These are phyloP conservation scores for Oithona nana DNA, from an alignment of 2,888 invertebrate species.

Conservation along the genomic window DNA sequence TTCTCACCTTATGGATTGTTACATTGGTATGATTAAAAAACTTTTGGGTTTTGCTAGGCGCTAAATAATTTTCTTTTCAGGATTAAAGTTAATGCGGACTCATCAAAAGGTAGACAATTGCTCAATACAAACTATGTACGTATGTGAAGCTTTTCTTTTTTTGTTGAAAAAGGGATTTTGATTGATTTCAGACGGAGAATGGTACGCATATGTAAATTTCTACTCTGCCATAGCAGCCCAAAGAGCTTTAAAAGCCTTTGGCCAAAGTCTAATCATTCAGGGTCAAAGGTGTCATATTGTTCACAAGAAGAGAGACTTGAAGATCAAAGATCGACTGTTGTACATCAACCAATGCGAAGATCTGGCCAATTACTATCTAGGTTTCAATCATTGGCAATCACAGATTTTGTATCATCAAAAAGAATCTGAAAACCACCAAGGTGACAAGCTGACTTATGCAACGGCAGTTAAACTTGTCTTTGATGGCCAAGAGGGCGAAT, in stretches of 20 bases:
- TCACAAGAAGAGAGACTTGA: neutral
- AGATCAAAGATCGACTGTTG: neutral
- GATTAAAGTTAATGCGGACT: neutral
- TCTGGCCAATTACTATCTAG: slow-evolving; percentile 9
- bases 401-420: slow-evolving; percentile 1
- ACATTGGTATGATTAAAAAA: too few relatives aligned
- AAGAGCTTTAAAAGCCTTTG: neutral
- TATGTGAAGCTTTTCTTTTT: neutral
- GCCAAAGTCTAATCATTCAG: neutral
- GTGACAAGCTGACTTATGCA: neutral
- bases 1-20: neutral
- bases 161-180: too few relatives aligned
- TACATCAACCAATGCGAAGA: neutral
- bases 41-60: too few relatives aligned
- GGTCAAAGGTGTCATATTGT: neutral
- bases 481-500: neutral
- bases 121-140: too few relatives aligned
- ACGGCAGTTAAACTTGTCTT: neutral
- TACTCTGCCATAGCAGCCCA: neutral
- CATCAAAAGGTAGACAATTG: too few relatives aligned
- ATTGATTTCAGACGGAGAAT: neutral
- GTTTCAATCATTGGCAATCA: slow-evolving; percentile 7
- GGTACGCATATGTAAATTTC: slow-evolving; percentile 3
- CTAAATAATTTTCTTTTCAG: neutral
- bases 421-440: neutral